Evolutionary conservation across 2,797 vertebrate species (phyloP).

Genomic region (Falco berigora): DNA sequence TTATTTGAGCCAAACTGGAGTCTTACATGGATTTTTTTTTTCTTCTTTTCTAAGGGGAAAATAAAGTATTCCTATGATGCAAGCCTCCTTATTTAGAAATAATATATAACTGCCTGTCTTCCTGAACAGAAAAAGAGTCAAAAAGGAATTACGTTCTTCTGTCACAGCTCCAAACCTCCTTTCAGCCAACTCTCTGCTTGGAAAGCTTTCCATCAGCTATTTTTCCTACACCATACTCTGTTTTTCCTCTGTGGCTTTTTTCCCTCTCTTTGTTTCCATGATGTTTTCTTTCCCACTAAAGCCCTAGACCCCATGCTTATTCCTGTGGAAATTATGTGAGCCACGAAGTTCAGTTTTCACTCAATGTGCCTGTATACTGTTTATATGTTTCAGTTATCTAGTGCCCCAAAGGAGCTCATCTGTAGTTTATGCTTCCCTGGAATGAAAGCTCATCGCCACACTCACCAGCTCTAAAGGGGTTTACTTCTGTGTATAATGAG

Average conservation of each 20-base stretch:
- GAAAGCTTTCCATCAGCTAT: not conserved
- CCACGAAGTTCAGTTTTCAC: not conserved
- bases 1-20: not conserved
- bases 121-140: not conserved
- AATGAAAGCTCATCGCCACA: not conserved
- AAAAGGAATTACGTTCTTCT: not conserved
- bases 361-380: not conserved
- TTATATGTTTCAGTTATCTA: not conserved
- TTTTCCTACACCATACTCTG: not conserved
- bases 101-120: constrained; percentile 3
- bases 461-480: not conserved
- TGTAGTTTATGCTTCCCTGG: not conserved
- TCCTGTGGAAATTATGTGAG: not conserved
- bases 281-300: not conserved
- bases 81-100: constrained; percentile 7
- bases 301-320: not conserved
- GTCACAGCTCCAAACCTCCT: constrained; percentile 21
- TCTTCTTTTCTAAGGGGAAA: not conserved
- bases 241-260: not conserved
- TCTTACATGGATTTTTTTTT: not conserved
- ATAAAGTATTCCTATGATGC: not conserved
- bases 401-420: not conserved
- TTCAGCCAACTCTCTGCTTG: constrained; percentile 3
- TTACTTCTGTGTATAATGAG: not conserved
- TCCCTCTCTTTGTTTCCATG: not conserved